Evolutionary conservation across 2,888 invertebrate genomes (phyloP), one percentile per base, ranked within the genome.

Genomic region (Melanargia galathea): DNA sequence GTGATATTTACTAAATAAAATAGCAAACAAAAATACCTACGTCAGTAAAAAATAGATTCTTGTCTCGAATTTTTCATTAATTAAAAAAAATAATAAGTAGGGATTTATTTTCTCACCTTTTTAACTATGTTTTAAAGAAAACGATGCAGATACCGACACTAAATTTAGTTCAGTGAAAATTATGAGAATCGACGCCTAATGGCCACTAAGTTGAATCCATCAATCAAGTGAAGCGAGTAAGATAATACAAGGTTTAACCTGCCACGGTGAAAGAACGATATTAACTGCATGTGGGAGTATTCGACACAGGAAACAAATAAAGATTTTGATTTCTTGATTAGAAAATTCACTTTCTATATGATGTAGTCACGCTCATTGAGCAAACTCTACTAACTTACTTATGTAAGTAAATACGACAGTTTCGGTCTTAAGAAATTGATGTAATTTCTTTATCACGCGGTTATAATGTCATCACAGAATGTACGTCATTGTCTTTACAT

Each of bases 291-390:
- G 64, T 66, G 60, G 59, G 60, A 57, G 63, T 54, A 46, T 11
- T 22, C 45, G 22, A 46, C 60, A 60, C 66, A 66, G 66, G 66
- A 68, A 64, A 68, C 57, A 56, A 64, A 65, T 43, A 58, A 60
- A 63, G 52, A 64, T 58, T 59, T 63, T 62, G 62, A 66, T 68
- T 56, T 45, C 63, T 62, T 62, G 65, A 65, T 68, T 64, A 62
- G 54, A 51, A 52, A 54, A 64, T 62, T 57, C 30, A 68, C 68
- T 68, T 66, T 68, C 66, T 66, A 66, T 66, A 66, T 51, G 55
- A 55, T 60, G 33, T 13, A 54, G 20, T 59, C 52, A 38, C 20
- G 51, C 26, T 48, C 20, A 62, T 60, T 46, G 51, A 60, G 54
- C 48, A 30, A 60, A 49, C 26, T 48, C 54, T 54, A 55, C 35